A percentile compares a stretch with the other conserved stretches of the same genome.
phyloP scores from a whole-genome alignment of 2,797 vertebrate genomes.

The Oreochromis grahami region DNA sequence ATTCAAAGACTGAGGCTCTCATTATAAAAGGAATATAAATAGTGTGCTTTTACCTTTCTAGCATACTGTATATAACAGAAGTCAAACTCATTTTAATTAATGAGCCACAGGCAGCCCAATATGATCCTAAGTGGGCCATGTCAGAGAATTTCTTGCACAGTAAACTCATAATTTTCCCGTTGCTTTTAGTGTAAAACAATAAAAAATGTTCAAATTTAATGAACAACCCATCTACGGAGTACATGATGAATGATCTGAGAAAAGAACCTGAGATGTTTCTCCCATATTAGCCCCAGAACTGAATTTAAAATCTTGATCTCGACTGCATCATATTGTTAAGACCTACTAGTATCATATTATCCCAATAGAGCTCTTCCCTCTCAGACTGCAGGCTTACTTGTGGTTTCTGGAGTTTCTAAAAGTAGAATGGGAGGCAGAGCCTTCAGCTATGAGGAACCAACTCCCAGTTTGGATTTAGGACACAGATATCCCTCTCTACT shows the following conservation, averaged over 20 bases:
- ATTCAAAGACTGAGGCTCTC: background rate
- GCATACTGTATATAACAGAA: background rate
- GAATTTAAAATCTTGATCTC: background rate
- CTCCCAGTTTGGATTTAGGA: background rate
- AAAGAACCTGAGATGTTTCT: rapidly evolving
- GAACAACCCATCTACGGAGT: background rate
- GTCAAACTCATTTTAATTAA: background rate
- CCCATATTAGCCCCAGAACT: background rate
- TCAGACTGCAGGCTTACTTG: background rate
- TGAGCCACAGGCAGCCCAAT: background rate
- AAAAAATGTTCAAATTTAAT: background rate
- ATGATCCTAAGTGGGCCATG: background rate
- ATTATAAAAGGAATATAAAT: background rate
- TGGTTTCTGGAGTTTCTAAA: background rate
- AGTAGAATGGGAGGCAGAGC: background rate
- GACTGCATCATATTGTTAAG: background rate
- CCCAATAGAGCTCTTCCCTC: background rate
- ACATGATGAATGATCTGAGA: background rate
- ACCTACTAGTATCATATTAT: background rate
- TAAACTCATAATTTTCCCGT: background rate
- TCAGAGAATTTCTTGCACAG: background rate
- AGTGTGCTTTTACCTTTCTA: background rate
- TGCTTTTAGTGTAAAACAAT: background rate
- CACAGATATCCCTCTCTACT: background rate
- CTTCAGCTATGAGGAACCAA: background rate